These are phyloP conservation scores for Sogatella furcifera DNA, from an alignment of 1,140 invertebrate genomes.

Conservation along the genomic window DNA sequence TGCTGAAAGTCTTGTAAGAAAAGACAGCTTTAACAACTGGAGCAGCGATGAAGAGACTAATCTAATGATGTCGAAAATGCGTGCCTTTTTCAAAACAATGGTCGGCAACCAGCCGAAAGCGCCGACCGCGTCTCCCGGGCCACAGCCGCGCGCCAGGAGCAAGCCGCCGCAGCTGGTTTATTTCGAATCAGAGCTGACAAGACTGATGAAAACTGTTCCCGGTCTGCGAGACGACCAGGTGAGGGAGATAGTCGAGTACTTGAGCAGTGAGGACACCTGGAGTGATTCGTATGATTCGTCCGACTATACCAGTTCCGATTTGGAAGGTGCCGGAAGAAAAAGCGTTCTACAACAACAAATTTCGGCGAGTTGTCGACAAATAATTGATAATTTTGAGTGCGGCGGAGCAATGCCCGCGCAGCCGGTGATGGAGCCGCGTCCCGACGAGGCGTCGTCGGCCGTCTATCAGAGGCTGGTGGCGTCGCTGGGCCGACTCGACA, in stretches of 20 bases:
- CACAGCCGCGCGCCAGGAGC: conserved; percentile 15
- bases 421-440: conserved; percentile 26
- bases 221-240: conserved; percentile 83
- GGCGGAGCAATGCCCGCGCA: conserved; percentile 33
- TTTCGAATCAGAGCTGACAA: conserved; percentile 78
- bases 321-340: conserved; percentile 55
- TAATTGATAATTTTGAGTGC: conserved; percentile 71
- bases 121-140: conserved; percentile 1
- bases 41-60: conserved; percentile 88
- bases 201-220: conserved; percentile 84
- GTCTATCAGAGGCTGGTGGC: conserved; percentile 75
- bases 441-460: conserved; percentile 58
- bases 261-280: conserved; percentile 85
- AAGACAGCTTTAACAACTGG: conserved; percentile 88
- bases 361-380: conserved; percentile 75
- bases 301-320: conserved; percentile 79
- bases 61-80: conserved; percentile 88
- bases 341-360: conserved; percentile 72
- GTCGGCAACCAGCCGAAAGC: conserved; percentile 41
- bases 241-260: conserved; percentile 80
- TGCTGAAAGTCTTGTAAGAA: conserved; percentile 49
- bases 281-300: conserved; percentile 85
- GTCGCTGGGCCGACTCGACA: conserved; percentile 61
- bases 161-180: conserved; percentile 77
- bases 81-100: conserved; percentile 82